Base-by-base conservation (phyloP, 92 coral and sea anemone species). In the Meandrina meandrites region DNA sequence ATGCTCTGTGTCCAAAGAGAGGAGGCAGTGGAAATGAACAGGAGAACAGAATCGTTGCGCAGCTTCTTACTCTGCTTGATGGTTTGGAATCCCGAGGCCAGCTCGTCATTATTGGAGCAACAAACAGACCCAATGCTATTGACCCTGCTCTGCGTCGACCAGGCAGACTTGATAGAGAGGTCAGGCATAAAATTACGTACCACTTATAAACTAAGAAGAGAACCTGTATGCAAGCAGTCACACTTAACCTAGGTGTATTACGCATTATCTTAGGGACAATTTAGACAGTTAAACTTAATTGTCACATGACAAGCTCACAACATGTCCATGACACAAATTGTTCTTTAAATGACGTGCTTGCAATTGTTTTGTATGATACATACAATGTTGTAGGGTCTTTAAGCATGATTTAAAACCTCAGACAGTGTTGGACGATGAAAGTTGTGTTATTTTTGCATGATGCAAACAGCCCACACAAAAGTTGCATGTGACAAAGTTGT, bases 81-180 rank as follows among this genome's bases (percentile, higher is more conserved):
- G 99, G 96, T 24, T 77, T 95, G 70, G 92, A 91, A 53, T 40
- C 84, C 7, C 81, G 96, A 64, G 96, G 96, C 15, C 87, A 86
- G 75, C 89, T 97, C 31, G 91, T 97, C 35, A 85, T 97, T 17
- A 93, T 97, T 79, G 99, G 97, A 56, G 98, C 99, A 79, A 97
- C 98, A 57, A 97, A 97, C 90, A 91, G 99, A 81, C 99, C 99
- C 35, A 94, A 95, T 91, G 97, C 99, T 50, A 93, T 97, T 57
- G 99, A 97, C 51, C 93, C 98, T 48, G 99, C 99, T 70, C 89
- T 95, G 30, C 89, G 99, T 79, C 88, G 99, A 84, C 98, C 98
- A 30, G 99, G 99, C 24, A 95, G 99, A 73, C 93, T 97, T 92
- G 99, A 97, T 76, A 95, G 95, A 81, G 99, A 97, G 93, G 99